Evolutionary conservation across 2,113 vertebrate species (phyloP).

Genomic region (Zingel zingel): DNA sequence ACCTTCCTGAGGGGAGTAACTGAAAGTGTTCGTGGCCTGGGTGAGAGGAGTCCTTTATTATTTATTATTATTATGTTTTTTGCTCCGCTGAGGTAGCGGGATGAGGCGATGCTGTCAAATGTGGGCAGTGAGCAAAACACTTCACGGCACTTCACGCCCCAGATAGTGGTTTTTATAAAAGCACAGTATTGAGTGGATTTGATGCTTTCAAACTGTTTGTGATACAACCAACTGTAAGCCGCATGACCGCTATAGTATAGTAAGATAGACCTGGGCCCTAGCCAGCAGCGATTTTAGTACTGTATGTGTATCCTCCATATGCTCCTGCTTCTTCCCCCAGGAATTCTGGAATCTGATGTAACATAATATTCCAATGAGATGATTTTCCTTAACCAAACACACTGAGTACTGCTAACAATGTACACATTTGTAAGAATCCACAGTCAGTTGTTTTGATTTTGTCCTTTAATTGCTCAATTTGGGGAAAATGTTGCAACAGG

Average conservation of each 20-base stretch:
- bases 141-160: neutral
- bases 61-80: too few relatives aligned
- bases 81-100: too few relatives aligned
- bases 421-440: neutral
- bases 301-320: neutral
- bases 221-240: neutral
- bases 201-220: neutral
- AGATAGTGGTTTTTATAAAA: neutral
- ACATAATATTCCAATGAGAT: neutral
- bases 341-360: neutral
- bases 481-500: neutral
- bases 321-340: neutral
- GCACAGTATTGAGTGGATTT: neutral
- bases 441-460: neutral
- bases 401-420: neutral
- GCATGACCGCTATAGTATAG: neutral
- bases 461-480: neutral
- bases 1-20: too few relatives aligned
- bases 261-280: neutral
- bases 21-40: too few relatives aligned
- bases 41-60: too few relatives aligned
- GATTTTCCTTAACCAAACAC: neutral
- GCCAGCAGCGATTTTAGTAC: neutral
- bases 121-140: too few relatives aligned
- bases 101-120: too few relatives aligned